Conservation (phyloP, 2,797 vertebrate genomes). For the Microctenopoma stevenorrisi region DNA sequence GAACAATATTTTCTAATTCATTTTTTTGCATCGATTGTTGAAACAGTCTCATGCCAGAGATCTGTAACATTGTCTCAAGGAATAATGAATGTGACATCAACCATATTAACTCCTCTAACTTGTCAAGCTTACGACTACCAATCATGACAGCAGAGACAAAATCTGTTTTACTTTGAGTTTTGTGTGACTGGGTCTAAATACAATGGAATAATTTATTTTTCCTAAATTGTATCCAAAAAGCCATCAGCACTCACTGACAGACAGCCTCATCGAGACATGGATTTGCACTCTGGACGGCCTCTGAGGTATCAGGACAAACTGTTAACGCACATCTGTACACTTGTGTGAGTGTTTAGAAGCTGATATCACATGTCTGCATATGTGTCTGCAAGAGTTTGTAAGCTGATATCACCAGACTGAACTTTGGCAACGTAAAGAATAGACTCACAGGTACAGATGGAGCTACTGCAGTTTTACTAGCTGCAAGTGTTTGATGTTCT, state of each 20-base stretch:
- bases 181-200: constrained; percentile 3
- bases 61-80: too few relatives aligned
- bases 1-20: too few relatives aligned
- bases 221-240: constrained; percentile 20
- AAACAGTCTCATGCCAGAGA: too few relatives aligned
- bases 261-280: constrained; percentile 1
- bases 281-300: constrained; percentile 43
- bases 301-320: constrained; percentile 37
- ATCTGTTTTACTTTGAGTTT: neutral
- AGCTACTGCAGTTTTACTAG: constrained; percentile 65
- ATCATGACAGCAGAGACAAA: neutral
- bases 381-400: constrained; percentile 53
- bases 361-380: constrained; percentile 56
- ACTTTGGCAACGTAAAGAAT: constrained; percentile 54
- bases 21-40: too few relatives aligned
- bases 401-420: constrained; percentile 63
- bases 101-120: too few relatives aligned
- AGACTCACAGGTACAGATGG: constrained; percentile 61
- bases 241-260: constrained; percentile 10
- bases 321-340: constrained; percentile 56
- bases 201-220: neutral
- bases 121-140: too few relatives aligned
- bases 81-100: too few relatives aligned
- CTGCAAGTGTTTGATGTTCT: constrained; percentile 64
- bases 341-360: constrained; percentile 49